phyloP scores from a whole-genome alignment of 2,888 invertebrate genomes.

The Helicoverpa assulta region DNA sequence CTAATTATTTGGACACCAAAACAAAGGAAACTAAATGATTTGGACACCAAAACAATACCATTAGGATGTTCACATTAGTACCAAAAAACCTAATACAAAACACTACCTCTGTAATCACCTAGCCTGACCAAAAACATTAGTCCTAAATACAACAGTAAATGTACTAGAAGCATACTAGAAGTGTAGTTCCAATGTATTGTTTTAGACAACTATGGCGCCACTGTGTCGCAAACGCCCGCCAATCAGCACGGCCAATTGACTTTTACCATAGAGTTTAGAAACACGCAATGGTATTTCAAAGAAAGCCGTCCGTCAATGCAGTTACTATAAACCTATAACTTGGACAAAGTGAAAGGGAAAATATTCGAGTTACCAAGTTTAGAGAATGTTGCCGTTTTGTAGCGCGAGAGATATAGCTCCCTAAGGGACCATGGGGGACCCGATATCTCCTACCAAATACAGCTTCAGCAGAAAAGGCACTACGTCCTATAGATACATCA shows the following conservation, averaged over 20 bases:
- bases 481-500: no score
- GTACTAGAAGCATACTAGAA: conserved; percentile 20
- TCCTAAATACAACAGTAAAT: conserved; percentile 22
- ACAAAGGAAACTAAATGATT: background rate
- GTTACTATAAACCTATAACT: conserved; percentile 15
- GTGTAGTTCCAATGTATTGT: conserved; percentile 33
- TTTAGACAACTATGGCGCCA: conserved; percentile 72
- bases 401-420: no score
- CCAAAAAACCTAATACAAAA: background rate
- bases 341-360: background rate
- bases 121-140: conserved; percentile 22
- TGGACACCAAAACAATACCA: background rate
- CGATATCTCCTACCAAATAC: no score
- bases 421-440: no score
- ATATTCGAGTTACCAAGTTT: no score
- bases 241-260: conserved; percentile 72
- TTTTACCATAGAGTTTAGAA: conserved; percentile 58
- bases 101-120: conserved; percentile 6
- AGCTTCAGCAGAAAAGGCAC: no score
- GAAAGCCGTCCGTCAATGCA: conserved; percentile 59
- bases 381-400: no score
- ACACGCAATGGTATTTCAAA: conserved; percentile 71
- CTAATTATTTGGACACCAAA: no score
- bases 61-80: conserved; percentile 4
- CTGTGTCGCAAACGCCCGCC: conserved; percentile 68